Evolutionary conservation across 2,113 vertebrate genomes (phyloP), one percentile per base, ranked within the genome.

Genomic region (Vidua chalybeata): DNA sequence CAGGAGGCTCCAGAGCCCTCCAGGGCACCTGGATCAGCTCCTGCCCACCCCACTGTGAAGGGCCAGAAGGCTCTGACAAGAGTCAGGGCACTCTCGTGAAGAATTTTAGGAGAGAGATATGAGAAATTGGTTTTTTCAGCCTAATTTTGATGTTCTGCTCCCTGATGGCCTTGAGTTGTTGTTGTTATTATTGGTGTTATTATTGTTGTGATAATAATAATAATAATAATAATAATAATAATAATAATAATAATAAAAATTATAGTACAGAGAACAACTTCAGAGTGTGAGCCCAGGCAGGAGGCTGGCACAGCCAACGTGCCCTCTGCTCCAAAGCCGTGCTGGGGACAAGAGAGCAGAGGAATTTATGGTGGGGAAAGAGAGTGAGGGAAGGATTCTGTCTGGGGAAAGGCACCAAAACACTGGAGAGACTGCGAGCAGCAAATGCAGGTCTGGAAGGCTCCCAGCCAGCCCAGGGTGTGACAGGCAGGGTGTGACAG

Each of bases 11-110:
- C 22, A 10, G 37, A 30, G 23, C 9, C 61, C 23, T 13, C 11
- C 75, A 67, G 71, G 35, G 46, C 2, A 61, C 27, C 39, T 61
- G 49, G 28, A 1, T 3, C 55, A 77, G 17, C 35, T 73, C 52
- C 63, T 48, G 35, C 27, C 68, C 63, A 24, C 19, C 45, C 23
- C 20, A 6, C 31, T 3, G 1, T 0, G 1, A 49, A 27, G 4
- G 58, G 63, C 48, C 72, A 63, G 39, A 45, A 33, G 11, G 10
- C 24, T 30, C 19, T 30, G 52, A 27, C 12, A 18, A 19, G 21
- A 41, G 26, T 15, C 62, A 41, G 71, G 39, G 20, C 31, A 14
- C 15, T 24, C 52, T 54, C 31, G 56, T 3, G 20, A 21, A 33
- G 18, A 54, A 16, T 43, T 80, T 48, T 1, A 35, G 33, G 28